phyloP scores from a whole-genome alignment of 2,797 vertebrate species.

The Adelosebastes latens region DNA sequence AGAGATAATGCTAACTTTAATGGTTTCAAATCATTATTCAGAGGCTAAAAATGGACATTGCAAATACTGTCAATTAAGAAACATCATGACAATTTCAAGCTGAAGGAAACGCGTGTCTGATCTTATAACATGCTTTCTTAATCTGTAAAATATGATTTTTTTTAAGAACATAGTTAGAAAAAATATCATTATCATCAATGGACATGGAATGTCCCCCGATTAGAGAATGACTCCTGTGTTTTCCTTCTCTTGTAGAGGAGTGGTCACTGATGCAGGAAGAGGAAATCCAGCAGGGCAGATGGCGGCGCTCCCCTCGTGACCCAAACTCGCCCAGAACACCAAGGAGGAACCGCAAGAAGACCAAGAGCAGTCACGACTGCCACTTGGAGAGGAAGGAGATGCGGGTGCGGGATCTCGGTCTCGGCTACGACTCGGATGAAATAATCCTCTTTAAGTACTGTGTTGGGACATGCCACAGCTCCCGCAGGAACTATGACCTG shows the following conservation, averaged over 20 bases:
- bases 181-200: no score
- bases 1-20: not conserved
- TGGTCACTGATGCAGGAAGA: conserved; percentile 66
- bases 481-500: conserved; percentile 89
- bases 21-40: not conserved
- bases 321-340: conserved; percentile 17
- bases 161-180: no score
- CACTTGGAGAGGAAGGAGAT: conserved; percentile 86
- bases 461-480: conserved; percentile 86
- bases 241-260: conserved; percentile 44
- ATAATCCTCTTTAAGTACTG: conserved; percentile 92
- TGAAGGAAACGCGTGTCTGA: no score
- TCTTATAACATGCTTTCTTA: no score
- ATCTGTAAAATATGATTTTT: no score
- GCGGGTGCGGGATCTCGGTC: conserved; percentile 88
- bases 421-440: conserved; percentile 92
- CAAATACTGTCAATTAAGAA: not conserved
- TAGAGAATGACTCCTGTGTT: not conserved
- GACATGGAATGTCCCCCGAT: no score
- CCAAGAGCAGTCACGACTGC: conserved; percentile 76
- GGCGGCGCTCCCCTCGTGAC: conserved; percentile 71
- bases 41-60: not conserved
- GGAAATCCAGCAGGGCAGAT: conserved; percentile 73
- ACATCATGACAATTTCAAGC: no score
- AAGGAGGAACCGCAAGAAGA: conserved; percentile 45